A percentile compares a stretch with the other conserved stretches of the same genome.
Evolutionary conservation across 1,140 invertebrate genomes (phyloP).

Genomic region (Pogonomyrmex barbatus): DNA sequence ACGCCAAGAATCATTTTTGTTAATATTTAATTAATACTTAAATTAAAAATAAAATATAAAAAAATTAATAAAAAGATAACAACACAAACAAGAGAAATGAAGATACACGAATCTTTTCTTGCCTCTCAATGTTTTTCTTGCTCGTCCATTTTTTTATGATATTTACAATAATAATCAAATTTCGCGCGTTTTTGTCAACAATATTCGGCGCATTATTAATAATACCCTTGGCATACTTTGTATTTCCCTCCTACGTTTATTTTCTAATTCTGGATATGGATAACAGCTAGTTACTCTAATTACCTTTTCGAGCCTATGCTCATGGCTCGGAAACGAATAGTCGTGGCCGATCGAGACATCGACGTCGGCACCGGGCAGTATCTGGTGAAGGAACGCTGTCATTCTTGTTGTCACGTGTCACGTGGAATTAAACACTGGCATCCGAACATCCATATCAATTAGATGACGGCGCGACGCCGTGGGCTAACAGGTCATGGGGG

Average conservation of each 20-base stretch:
- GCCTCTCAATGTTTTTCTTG: no score
- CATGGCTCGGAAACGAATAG: neutral
- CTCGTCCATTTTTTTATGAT: no score
- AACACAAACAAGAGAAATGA: no score
- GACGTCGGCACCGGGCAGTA: neutral
- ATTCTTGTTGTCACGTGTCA: conserved; percentile 55
- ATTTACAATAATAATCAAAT: neutral
- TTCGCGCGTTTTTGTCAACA: neutral
- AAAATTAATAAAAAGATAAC: no score
- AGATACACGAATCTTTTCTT: no score
- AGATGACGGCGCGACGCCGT: conserved; percentile 79
- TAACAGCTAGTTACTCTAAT: neutral
- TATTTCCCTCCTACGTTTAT: neutral
- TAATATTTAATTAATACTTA: no score
- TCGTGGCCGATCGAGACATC: neutral
- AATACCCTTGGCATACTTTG: neutral
- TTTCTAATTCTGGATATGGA: neutral
- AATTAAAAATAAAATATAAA: no score
- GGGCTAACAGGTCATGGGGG: conserved; percentile 85
- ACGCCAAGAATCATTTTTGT: no score
- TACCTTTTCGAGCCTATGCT: neutral
- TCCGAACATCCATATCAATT: conserved; percentile 72
- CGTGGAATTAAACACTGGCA: conserved; percentile 71
- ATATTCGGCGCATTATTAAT: neutral
- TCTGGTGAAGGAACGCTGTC: conserved; percentile 9